Percentiles rank a stretch among this genome's conserved stretches.
These are phyloP conservation scores for Entelurus aequoreus DNA, from an alignment of 2,113 vertebrate genomes.

Conservation along the genomic window DNA sequence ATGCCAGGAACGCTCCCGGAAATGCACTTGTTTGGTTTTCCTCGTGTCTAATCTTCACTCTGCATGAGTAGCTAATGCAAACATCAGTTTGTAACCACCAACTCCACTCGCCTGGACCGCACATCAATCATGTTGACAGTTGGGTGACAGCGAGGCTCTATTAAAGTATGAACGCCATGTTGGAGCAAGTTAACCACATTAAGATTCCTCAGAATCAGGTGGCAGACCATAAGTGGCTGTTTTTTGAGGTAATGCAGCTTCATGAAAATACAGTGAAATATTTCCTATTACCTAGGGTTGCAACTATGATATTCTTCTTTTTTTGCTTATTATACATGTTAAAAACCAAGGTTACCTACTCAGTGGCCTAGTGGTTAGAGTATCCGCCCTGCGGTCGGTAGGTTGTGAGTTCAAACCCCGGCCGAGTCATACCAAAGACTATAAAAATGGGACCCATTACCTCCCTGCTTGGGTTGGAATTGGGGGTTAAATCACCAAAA, in stretches of 20 bases:
- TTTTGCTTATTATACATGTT: neutral
- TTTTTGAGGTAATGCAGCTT: constrained; percentile 37
- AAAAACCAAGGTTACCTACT: neutral
- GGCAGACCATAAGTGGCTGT: constrained; percentile 39
- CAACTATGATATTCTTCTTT: neutral
- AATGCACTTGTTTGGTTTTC: constrained; percentile 57
- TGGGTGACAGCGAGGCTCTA: constrained; percentile 34
- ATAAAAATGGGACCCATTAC: too few species aligned
- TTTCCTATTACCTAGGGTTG: too few species aligned
- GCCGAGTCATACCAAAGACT: too few species aligned
- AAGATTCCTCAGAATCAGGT: constrained; percentile 49
- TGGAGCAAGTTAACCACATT: constrained; percentile 60
- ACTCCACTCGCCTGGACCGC: constrained; percentile 34
- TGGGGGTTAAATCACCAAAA: too few species aligned
- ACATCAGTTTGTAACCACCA: constrained; percentile 55
- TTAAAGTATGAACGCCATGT: constrained; percentile 43
- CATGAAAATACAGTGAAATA: constrained; percentile 19
- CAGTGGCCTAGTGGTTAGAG: too few species aligned
- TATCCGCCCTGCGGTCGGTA: too few species aligned
- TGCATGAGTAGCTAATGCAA: constrained; percentile 53
- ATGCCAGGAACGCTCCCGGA: constrained; percentile 54
- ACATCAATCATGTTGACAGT: constrained; percentile 52
- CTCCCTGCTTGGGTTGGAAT: too few species aligned
- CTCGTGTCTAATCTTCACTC: constrained; percentile 48
- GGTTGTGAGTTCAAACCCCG: too few species aligned